These are phyloP conservation scores for Teinopalpus imperialis DNA, from an alignment of 2,888 invertebrate genomes.

Conservation along the genomic window DNA sequence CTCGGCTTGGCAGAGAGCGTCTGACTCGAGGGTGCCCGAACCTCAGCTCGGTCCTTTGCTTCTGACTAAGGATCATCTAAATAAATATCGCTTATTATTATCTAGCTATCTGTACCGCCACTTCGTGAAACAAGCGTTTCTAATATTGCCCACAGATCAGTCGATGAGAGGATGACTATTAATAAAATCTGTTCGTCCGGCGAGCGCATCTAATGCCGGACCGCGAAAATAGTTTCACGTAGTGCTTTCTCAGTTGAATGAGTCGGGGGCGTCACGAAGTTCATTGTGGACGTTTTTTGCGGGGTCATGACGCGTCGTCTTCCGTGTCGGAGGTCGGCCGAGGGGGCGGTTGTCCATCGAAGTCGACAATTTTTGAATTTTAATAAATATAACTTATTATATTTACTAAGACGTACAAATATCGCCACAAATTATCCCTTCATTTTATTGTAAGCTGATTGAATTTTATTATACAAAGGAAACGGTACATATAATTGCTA, in stretches of 20 bases:
- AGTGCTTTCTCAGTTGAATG: constrained; percentile 68
- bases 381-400: too few species aligned
- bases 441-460: too few species aligned
- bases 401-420: too few species aligned
- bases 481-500: too few species aligned
- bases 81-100: too few species aligned
- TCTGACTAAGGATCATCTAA: too few species aligned
- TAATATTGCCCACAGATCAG: constrained; percentile 2
- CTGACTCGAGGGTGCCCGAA: too few species aligned
- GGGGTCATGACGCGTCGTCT: constrained; percentile 50
- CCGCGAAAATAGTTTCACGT: constrained; percentile 68
- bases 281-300: constrained; percentile 65
- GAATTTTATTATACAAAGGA: too few species aligned
- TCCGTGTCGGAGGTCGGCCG: constrained; percentile 71
- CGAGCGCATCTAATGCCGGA: constrained; percentile 36
- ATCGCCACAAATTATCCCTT: too few species aligned
- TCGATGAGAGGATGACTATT: constrained; percentile 26
- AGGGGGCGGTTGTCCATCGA: constrained; percentile 44
- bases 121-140: background rate
- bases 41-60: too few species aligned
- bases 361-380: constrained; percentile 7
- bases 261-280: constrained; percentile 55
- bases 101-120: too few species aligned
- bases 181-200: constrained; percentile 28
- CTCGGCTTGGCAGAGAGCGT: too few species aligned